Evolutionary conservation across 1,140 invertebrate species (phyloP), one percentile per base, ranked within the genome.

Genomic region (Phocides pigmalion): DNA sequence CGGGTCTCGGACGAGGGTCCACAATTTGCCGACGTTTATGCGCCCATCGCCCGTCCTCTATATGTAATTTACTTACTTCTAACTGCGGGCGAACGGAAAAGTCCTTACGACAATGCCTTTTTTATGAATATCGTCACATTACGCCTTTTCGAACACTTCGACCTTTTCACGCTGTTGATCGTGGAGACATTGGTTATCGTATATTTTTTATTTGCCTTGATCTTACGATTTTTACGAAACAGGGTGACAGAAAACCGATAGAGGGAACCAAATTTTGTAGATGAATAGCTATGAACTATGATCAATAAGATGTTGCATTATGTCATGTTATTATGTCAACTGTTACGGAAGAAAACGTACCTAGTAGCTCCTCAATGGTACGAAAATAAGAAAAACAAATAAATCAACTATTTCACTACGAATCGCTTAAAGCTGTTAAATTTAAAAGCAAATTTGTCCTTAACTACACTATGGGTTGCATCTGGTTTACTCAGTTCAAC

Each of bases 1-100:
- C 66, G 32, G 8, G 53, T 50, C 28, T 44, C 65, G 56, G 74
- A 79, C 71, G 76, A 79, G 81, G 73, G 74, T 81, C 53, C 62
- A 72, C 76, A 81, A 79, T 81, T 82, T 72, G 70, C 67, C 71
- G 72, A 68, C 70, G 66, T 78, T 84, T 82, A 77, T 78, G 75
- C 64, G 46, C 46, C 8, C 59, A 56, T 62, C 59, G 50, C 62
- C 58, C 66, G 42, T 68, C 73, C 63, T 62, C 65, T 71, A 71
- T 70, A 74, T 62, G 66, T 80, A 77, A 80, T 77, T 77, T 80
- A 73, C 68, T 77, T 73, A 72, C 68, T 69, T 62, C 66, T 75
- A 74, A 74, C 74, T 72, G 62, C 12, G 58, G 61, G 50, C 41
- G 53, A 70, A 70, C 46, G 62, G 64, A 66, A 44, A 46, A 56